Percentiles rank a stretch among this genome's conserved stretches.
Conservation (phyloP, 30 jellyfish, hydroid and myxozoan species). For the Hydractinia symbiolongicarpus region DNA sequence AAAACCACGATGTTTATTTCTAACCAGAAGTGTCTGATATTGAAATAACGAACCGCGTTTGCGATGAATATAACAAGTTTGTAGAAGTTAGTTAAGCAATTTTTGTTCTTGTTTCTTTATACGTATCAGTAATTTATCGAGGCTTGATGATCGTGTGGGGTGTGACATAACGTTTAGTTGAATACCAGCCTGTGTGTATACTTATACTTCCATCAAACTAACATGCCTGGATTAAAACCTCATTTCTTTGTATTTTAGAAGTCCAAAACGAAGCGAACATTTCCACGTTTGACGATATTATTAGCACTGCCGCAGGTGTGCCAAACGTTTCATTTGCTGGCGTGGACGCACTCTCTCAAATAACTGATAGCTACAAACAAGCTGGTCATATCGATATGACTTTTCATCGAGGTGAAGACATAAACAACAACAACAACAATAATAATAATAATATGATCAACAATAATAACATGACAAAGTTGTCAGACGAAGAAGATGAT, state of each 20-base stretch:
- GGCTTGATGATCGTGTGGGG: too few relatives aligned
- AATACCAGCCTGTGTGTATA: too few relatives aligned
- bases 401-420: conserved; percentile 2
- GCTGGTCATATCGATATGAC: conserved; percentile 1
- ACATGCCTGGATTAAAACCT: background rate
- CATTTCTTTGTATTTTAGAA: background rate
- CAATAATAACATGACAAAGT: background rate
- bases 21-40: too few relatives aligned
- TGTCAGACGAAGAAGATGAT: conserved; percentile 32
- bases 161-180: too few relatives aligned
- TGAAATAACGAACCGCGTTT: too few relatives aligned
- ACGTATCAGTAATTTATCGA: too few relatives aligned
- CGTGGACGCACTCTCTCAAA: conserved; percentile 16
- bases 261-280: background rate
- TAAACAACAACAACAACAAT: conserved; percentile 3
- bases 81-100: too few relatives aligned
- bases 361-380: conserved; percentile 6
- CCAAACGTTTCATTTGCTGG: conserved; percentile 8
- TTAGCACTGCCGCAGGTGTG: conserved; percentile 15
- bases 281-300: conserved; percentile 14
- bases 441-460: background rate
- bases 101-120: too few relatives aligned
- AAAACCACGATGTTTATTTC: too few relatives aligned
- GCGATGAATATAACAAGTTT: too few relatives aligned
- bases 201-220: too few relatives aligned